Percentiles rank a stretch among this genome's conserved stretches.
phyloP scores from a whole-genome alignment of 2,888 invertebrate species.

The Alloscopus bannaensis region DNA sequence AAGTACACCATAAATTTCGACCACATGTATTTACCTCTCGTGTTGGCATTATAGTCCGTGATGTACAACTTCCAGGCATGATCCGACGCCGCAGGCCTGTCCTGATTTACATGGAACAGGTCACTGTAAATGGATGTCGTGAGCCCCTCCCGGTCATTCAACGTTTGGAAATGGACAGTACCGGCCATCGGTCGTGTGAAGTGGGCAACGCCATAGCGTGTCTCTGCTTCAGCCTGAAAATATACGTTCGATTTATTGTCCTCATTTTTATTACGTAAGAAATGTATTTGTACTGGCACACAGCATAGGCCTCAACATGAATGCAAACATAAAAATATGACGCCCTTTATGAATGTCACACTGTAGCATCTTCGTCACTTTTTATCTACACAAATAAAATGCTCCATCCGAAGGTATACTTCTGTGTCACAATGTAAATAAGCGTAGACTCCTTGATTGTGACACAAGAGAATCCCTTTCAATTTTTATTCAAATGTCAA shows the following conservation, averaged over 20 bases:
- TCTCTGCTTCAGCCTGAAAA: constrained; percentile 81
- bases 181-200: constrained; percentile 87
- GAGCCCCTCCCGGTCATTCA: constrained; percentile 77
- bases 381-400: too few species aligned
- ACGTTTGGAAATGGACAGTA: constrained; percentile 82
- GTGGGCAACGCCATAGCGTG: constrained; percentile 86
- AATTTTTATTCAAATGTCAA: constrained; percentile 32
- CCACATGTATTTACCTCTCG: constrained; percentile 67
- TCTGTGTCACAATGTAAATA: constrained; percentile 8
- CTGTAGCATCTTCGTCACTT: too few species aligned
- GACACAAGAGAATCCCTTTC: neutral
- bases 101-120: constrained; percentile 80
- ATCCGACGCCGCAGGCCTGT: constrained; percentile 79
- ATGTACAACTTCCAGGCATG: constrained; percentile 93
- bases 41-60: constrained; percentile 80
- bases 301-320: too few species aligned
- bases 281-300: too few species aligned
- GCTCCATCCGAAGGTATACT: too few species aligned
- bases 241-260: too few species aligned
- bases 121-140: constrained; percentile 88
- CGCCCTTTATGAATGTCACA: too few species aligned
- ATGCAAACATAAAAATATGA: too few species aligned
- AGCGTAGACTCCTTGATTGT: too few species aligned
- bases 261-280: too few species aligned
- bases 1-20: neutral